Evolutionary conservation across 2,113 vertebrate genomes (phyloP).

Genomic region (human (Homo sapiens)): DNA sequence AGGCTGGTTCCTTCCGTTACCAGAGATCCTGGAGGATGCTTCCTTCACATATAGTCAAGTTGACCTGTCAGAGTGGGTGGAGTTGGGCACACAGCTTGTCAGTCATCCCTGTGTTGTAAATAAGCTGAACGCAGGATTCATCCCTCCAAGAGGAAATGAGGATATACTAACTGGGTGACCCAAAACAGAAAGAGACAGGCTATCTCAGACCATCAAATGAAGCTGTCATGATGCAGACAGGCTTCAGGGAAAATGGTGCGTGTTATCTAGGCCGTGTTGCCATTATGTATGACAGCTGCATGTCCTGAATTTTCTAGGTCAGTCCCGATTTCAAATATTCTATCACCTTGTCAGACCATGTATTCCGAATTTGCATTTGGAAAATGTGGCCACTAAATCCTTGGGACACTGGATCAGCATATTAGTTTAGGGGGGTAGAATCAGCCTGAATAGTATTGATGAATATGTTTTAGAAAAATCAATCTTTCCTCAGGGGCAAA

Average conservation of each 20-base stretch:
- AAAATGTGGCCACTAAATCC: constrained; percentile 47
- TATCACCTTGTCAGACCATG: constrained; percentile 64
- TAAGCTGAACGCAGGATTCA: not conserved
- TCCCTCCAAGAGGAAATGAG: constrained; percentile 43
- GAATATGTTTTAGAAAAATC: not conserved
- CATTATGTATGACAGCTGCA: constrained; percentile 58
- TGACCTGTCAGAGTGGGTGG: not conserved
- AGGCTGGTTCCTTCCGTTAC: not conserved
- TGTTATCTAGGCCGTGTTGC: constrained; percentile 50
- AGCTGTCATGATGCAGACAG: constrained; percentile 59
- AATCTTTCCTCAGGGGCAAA: not conserved
- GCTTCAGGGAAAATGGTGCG: not conserved
- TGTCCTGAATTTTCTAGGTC: constrained; percentile 68
- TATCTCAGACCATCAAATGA: constrained; percentile 26
- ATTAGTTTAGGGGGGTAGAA: not conserved
- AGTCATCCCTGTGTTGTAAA: constrained; percentile 14
- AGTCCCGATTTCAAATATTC: constrained; percentile 54
- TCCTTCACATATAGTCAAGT: not conserved
- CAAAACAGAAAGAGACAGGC: constrained; percentile 68
- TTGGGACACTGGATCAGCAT: constrained; percentile 15
- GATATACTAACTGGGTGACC: constrained; percentile 44
- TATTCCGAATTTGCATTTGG: not conserved
- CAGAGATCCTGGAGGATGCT: not conserved
- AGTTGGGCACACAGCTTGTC: not conserved
- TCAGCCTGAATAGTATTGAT: not conserved